Evolutionary conservation across 2,888 invertebrate genomes (phyloP).

Genomic region (Tortricodes alternella): DNA sequence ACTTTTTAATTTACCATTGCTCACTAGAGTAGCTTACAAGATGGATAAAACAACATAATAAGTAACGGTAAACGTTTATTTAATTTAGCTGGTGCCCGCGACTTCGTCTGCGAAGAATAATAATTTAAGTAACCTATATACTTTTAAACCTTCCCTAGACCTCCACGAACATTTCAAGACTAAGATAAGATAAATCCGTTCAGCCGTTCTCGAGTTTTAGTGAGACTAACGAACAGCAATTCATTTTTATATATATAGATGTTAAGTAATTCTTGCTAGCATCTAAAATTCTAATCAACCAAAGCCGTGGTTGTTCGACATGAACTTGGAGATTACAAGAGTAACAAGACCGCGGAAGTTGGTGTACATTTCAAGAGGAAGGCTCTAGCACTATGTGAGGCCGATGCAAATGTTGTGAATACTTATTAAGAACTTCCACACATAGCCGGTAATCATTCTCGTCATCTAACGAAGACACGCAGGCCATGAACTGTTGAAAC

Average conservation of each 20-base stretch:
- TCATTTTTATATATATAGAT: too few relatives aligned
- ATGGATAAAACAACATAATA: too few relatives aligned
- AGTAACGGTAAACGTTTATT: neutral
- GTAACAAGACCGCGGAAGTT: slow-evolving; percentile 42
- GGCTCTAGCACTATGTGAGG: slow-evolving; percentile 40
- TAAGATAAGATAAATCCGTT: too few relatives aligned
- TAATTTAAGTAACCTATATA: too few relatives aligned
- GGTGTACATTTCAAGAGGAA: slow-evolving; percentile 56
- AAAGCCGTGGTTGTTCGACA: slow-evolving; percentile 9
- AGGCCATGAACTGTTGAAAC: slow-evolving; percentile 32
- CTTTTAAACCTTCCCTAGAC: too few relatives aligned
- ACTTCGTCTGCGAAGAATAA: too few relatives aligned
- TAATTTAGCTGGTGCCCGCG: too few relatives aligned
- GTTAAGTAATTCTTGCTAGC: slow-evolving; percentile 2
- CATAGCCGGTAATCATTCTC: slow-evolving; percentile 68
- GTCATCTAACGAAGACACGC: slow-evolving; percentile 62
- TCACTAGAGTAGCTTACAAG: neutral
- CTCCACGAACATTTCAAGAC: too few relatives aligned
- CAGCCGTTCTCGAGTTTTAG: too few relatives aligned
- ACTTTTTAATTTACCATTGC: slow-evolving; percentile 32
- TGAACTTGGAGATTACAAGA: slow-evolving; percentile 25
- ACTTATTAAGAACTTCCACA: slow-evolving; percentile 76
- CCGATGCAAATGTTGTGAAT: slow-evolving; percentile 74
- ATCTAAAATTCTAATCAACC: slow-evolving; percentile 15
- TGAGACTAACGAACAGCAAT: too few relatives aligned